A percentile compares a stretch with the other conserved stretches of the same genome.
Conservation (phyloP, 2,797 vertebrate species). For the Selene dorsalis region DNA sequence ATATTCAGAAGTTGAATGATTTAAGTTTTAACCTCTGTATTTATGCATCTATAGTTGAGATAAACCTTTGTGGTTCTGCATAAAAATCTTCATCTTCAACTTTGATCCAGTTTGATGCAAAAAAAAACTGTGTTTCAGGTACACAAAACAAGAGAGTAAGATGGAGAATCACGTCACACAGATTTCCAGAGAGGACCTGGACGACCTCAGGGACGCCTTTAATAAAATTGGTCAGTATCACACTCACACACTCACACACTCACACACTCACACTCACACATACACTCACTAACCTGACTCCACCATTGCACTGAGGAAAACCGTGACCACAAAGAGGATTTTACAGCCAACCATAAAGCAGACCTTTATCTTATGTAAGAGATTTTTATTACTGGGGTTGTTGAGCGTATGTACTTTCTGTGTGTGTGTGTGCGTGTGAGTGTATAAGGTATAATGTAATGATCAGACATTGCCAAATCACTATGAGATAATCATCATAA, state of each 20-base stretch:
- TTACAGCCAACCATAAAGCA: constrained; percentile 62
- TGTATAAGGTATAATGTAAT: background rate
- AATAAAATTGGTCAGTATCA: constrained; percentile 90
- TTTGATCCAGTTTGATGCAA: too few species aligned
- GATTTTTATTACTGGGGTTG: constrained; percentile 42
- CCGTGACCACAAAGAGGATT: constrained; percentile 33
- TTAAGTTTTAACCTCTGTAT: background rate
- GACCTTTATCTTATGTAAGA: constrained; percentile 39
- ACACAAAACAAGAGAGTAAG: constrained; percentile 35
- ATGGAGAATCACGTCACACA: constrained; percentile 93
- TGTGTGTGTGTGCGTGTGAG: background rate
- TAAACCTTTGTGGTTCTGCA: background rate
- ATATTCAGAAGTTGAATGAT: background rate
- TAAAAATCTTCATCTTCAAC: too few species aligned
- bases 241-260: background rate
- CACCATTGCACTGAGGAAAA: background rate
- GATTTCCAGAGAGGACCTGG: constrained; percentile 93
- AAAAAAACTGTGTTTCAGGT: constrained; percentile 44
- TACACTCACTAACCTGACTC: background rate
- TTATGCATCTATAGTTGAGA: background rate
- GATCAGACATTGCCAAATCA: background rate
- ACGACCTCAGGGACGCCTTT: constrained; percentile 94
- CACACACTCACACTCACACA: background rate
- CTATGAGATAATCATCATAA: constrained; percentile 17
- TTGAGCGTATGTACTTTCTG: background rate